These are phyloP conservation scores for Neolamprologus fasciatus DNA, from an alignment of 2,113 vertebrate genomes.

Conservation along the genomic window DNA sequence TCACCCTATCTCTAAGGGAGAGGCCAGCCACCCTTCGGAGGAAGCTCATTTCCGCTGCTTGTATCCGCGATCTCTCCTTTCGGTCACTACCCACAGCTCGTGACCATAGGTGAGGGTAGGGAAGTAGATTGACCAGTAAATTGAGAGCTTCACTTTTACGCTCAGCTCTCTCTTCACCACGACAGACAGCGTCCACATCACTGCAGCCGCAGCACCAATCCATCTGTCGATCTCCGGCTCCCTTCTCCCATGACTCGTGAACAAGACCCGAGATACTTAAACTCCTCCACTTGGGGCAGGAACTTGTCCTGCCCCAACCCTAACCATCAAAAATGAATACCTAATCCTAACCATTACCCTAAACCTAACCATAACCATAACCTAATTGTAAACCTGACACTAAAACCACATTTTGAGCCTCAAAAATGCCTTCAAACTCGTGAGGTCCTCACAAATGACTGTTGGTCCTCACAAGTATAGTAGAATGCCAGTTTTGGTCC, in stretches of 20 bases:
- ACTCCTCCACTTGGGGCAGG: background rate
- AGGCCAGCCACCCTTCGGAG: background rate
- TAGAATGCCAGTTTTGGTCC: background rate
- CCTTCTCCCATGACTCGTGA: rapidly evolving
- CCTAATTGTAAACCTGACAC: background rate
- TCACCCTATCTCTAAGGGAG: background rate
- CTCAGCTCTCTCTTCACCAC: background rate
- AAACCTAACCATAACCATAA: background rate
- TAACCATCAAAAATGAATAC: background rate
- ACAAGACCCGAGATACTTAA: background rate
- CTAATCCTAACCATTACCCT: rapidly evolving
- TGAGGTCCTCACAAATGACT: background rate
- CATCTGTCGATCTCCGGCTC: rapidly evolving
- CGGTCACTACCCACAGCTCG: background rate
- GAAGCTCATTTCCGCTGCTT: background rate
- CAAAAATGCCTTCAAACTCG: background rate
- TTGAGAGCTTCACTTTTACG: background rate
- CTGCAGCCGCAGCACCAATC: background rate
- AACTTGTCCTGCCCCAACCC: background rate
- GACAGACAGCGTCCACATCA: background rate
- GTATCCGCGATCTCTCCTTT: rapidly evolving
- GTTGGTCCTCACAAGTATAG: background rate
- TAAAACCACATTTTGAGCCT: background rate
- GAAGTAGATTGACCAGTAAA: background rate
- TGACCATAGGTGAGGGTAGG: background rate